Evolutionary conservation across 1,140 invertebrate species (phyloP), one percentile per base, ranked within the genome.

Genomic region (Melanaphis sacchari): DNA sequence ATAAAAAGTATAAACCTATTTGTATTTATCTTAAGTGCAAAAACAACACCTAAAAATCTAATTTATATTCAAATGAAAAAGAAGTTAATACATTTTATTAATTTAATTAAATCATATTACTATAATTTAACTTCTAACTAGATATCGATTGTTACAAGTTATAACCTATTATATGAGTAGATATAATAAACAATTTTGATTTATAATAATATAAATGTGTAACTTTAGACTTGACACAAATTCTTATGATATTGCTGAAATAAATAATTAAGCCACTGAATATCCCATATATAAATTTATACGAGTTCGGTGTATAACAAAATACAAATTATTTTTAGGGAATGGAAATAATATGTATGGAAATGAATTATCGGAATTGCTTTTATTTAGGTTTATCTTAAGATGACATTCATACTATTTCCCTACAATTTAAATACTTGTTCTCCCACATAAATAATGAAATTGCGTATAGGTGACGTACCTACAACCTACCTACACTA

Each of bases 381-480:
- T n/a, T 76, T 76, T n/a, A n/a, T 66, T 76, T 76, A 76, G 15
- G n/a, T 76, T 76, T 76, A 76, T 76, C 3, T 76, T 76, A 76
- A n/a, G 31, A n/a, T 76, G 59, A 18, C 59, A 76, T n/a, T n/a
- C 31, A 18, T 76, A 76, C 59, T 76, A 76, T 76, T 76, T 76
- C 59, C 59, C 31, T 76, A 76, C 59, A 76, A 76, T 76, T 76
- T 76, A 76, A n/a, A n/a, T 76, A 76, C 59, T 76, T 76, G 59
- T 76, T 76, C 36, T 76, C n/a, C 31, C 31, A 76, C 31, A n/a
- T n/a, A 15, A n/a, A 76, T n/a, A 76, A 76, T 49, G 18, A 49
- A 49, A 49, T 66, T 66, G 59, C 59, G 31, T 66, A 31, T 76
- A n/a, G 31, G 5, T n/a, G 31, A 76, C 5, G 18, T 76, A n/a